These are phyloP conservation scores for Hydrotaea diabolus DNA, from an alignment of 2,888 invertebrate genomes.

Conservation along the genomic window DNA sequence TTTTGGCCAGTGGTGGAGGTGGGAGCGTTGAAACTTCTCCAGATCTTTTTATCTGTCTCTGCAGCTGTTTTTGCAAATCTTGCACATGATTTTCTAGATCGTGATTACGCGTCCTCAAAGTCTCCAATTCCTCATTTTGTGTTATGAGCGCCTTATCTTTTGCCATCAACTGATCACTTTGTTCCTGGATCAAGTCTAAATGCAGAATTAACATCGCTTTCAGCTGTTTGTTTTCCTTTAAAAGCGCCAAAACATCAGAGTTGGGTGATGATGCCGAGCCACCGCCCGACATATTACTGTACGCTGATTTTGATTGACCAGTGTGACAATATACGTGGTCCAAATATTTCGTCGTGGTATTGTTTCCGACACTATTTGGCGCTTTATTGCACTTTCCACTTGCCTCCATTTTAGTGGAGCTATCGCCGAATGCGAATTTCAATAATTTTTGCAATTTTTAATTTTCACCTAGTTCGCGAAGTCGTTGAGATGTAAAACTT, in stretches of 20 bases:
- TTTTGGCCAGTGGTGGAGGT: conserved; percentile 70
- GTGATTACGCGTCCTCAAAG: conserved; percentile 83
- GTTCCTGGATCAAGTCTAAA: conserved; percentile 93
- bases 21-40: conserved; percentile 68
- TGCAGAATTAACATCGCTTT: conserved; percentile 91
- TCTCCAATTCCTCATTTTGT: conserved; percentile 89
- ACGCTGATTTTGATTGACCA: conserved; percentile 73
- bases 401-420: conserved; percentile 65
- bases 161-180: conserved; percentile 90
- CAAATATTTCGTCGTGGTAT: conserved; percentile 73
- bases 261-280: conserved; percentile 64
- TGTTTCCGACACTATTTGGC: conserved; percentile 66
- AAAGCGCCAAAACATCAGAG: conserved; percentile 73
- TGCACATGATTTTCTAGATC: conserved; percentile 72
- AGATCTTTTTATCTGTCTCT: conserved; percentile 69
- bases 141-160: conserved; percentile 89
- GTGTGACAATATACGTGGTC: conserved; percentile 78
- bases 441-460: too few species aligned
- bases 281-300: conserved; percentile 65
- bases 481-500: too few species aligned
- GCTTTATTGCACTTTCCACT: conserved; percentile 70
- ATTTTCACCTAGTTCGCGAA: too few species aligned
- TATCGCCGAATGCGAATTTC: too few species aligned
- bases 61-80: conserved; percentile 71
- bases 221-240: conserved; percentile 80